These are phyloP conservation scores for Buceros bicornis DNA, from an alignment of 2,797 vertebrate species.

Conservation along the genomic window DNA sequence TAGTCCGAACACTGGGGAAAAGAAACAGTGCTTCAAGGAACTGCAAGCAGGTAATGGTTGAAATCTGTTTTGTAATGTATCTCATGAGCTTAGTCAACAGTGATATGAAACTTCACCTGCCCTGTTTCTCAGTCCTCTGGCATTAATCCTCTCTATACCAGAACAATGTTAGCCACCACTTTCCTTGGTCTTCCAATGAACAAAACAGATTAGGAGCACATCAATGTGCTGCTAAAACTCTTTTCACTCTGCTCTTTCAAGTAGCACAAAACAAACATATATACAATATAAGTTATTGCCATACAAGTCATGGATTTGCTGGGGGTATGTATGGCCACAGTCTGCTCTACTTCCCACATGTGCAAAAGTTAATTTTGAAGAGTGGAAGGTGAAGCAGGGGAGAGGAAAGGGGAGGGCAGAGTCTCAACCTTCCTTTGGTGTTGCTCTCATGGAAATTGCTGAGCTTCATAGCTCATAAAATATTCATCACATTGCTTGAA, in stretches of 20 bases:
- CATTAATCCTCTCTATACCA: background rate
- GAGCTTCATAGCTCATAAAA: slow-evolving; percentile 68
- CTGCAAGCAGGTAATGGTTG: background rate
- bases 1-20: background rate
- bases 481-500: slow-evolving; percentile 71
- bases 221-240: background rate
- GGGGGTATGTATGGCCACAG: background rate
- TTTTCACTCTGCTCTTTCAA: background rate
- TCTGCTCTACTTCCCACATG: background rate
- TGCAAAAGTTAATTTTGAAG: slow-evolving; percentile 25
- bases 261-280: background rate
- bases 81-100: background rate
- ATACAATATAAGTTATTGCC: background rate
- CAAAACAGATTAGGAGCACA: background rate
- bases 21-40: background rate
- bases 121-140: background rate
- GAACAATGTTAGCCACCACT: background rate
- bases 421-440: slow-evolving; percentile 23
- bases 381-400: background rate
- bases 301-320: background rate
- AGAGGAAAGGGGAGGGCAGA: background rate
- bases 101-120: background rate
- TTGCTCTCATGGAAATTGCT: slow-evolving; percentile 20
- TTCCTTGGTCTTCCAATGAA: background rate
- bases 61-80: background rate